A percentile compares a stretch with the other conserved stretches of the same genome.
Conservation (phyloP, 2,888 invertebrate genomes). For the Campoplex capitator region DNA sequence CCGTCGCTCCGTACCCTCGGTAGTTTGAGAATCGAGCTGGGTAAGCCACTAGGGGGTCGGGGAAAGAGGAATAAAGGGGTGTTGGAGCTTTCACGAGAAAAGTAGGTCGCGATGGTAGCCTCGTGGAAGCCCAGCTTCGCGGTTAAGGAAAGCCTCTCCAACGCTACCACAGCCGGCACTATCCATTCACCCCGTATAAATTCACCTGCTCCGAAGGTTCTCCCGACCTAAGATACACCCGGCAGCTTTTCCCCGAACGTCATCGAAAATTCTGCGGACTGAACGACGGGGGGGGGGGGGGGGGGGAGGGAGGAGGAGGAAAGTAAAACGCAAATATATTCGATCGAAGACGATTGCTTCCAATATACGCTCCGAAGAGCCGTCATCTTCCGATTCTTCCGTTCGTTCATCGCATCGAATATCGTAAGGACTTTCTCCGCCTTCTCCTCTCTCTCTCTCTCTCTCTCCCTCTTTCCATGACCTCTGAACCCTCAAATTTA, state of each 20-base stretch:
- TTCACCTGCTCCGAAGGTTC: conserved; percentile 43
- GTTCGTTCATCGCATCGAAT: conserved; percentile 1
- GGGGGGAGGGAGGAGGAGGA: not conserved
- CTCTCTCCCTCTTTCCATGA: not conserved
- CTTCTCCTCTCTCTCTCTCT: not conserved
- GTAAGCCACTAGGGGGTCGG: conserved; percentile 25
- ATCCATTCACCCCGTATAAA: conserved; percentile 59
- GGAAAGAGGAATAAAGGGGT: conserved; percentile 28
- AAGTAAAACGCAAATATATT: conserved; percentile 59
- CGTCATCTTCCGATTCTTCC: conserved; percentile 31
- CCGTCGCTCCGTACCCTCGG: conserved; percentile 28
- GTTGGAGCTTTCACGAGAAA: conserved; percentile 52
- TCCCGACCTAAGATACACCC: conserved; percentile 20
- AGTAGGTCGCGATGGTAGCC: conserved; percentile 64
- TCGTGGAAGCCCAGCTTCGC: conserved; percentile 46
- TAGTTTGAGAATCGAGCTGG: conserved; percentile 23
- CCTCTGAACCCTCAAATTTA: not conserved
- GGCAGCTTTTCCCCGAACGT: conserved; percentile 13
- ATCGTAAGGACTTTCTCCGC: not conserved
- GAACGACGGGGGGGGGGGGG: conserved; percentile 1
- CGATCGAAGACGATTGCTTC: conserved; percentile 57
- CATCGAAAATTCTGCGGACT: conserved; percentile 54
- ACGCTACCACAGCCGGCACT: conserved; percentile 39
- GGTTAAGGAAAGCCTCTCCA: conserved; percentile 56
- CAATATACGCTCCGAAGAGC: conserved; percentile 32